Evolutionary conservation across 2,113 vertebrate species (phyloP).

Genomic region (Ibidorhyncha struthersii): DNA sequence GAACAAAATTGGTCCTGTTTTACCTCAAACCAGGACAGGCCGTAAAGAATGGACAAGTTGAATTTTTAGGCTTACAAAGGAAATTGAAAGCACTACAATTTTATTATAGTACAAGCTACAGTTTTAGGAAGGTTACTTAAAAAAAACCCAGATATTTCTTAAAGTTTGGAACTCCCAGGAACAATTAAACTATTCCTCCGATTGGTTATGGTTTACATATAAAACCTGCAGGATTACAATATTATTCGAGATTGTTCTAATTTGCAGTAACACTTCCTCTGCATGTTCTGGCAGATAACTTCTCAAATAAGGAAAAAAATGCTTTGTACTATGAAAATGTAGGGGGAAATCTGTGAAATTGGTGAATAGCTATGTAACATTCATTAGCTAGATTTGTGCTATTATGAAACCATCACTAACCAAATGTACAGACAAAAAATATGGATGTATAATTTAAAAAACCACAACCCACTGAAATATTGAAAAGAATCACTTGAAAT

Average conservation of each 20-base stretch:
- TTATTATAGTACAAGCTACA: constrained; percentile 67
- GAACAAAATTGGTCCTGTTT: too few species aligned
- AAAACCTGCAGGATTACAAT: not conserved
- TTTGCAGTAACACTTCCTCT: not conserved
- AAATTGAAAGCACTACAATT: constrained; percentile 69
- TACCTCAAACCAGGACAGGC: too few species aligned
- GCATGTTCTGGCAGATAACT: not conserved
- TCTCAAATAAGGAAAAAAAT: not conserved
- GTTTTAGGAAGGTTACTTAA: constrained; percentile 64
- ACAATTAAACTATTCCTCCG: not conserved
- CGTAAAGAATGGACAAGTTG: constrained; percentile 66
- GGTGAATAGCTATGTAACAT: not conserved
- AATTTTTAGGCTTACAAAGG: constrained; percentile 69
- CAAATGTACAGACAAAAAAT: not conserved
- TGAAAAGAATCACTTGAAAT: not conserved
- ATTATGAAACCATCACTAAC: not conserved
- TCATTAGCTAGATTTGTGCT: not conserved
- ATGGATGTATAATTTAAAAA: not conserved
- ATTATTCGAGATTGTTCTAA: not conserved
- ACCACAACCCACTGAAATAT: not conserved
- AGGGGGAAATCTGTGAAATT: not conserved
- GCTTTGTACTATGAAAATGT: not conserved
- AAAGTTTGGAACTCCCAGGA: not conserved
- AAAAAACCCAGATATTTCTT: constrained; percentile 30
- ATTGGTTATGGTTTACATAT: not conserved